A percentile compares a stretch with the other conserved stretches of the same genome.
phyloP scores from a whole-genome alignment of 92 coral and sea anemone genomes.

The Blastomussa wellsi region DNA sequence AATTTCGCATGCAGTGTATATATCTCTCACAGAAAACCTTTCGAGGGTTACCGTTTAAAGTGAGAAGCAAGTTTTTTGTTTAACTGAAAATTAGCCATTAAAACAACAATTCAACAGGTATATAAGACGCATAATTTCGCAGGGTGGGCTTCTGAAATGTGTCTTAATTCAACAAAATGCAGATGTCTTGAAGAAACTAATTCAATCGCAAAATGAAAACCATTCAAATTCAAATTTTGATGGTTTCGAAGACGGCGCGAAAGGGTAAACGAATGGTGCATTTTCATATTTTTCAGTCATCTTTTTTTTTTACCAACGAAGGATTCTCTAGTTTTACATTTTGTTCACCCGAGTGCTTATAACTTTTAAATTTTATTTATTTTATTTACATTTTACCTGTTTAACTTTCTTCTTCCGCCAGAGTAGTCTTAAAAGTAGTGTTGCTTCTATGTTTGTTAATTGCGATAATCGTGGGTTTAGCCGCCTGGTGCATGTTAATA shows the following conservation, averaged over 20 bases:
- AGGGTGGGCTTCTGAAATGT: not conserved
- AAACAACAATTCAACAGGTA: not conserved
- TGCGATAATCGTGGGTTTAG: not conserved
- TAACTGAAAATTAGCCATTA: not conserved
- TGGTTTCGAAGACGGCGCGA: not conserved
- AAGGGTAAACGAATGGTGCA: not conserved
- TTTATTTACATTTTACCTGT: not conserved
- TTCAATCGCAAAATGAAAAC: not conserved
- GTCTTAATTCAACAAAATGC: not conserved
- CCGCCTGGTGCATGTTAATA: not conserved
- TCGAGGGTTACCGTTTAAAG: not conserved
- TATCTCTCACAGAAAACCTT: not conserved
- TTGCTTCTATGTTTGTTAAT: not conserved
- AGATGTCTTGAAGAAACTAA: not conserved
- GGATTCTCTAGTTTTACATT: not conserved
- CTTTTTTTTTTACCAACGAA: not conserved
- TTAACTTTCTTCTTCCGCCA: not conserved
- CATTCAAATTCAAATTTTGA: constrained; percentile 11
- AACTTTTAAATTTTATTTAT: not conserved
- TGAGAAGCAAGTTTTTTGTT: not conserved
- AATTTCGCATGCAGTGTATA: too few species aligned
- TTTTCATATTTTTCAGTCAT: too few species aligned
- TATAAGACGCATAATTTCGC: not conserved
- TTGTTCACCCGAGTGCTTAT: not conserved
- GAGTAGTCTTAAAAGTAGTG: not conserved